phyloP scores from a whole-genome alignment of 2,888 invertebrate genomes.

The Liposcelis brunnea region DNA sequence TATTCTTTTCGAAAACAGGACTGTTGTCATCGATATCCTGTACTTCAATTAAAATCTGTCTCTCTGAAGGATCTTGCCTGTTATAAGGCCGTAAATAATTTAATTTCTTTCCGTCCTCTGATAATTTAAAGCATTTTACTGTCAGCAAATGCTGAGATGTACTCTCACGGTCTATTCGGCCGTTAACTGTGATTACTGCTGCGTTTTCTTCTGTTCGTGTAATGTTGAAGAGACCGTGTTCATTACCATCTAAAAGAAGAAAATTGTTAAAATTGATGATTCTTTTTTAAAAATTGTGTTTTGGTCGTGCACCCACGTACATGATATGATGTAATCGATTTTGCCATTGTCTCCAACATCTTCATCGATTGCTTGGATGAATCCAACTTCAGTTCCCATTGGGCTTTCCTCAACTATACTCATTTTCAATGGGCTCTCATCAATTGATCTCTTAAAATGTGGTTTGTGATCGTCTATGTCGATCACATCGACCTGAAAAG shows the following conservation, averaged over 20 bases:
- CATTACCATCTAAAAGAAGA: slow-evolving; percentile 42
- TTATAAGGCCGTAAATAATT: slow-evolving; percentile 15
- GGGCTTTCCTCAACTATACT: slow-evolving; percentile 47
- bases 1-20: slow-evolving; percentile 44
- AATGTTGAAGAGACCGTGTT: slow-evolving; percentile 41
- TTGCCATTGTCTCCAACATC: slow-evolving; percentile 58
- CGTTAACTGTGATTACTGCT: slow-evolving; percentile 40
- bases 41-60: slow-evolving; percentile 43
- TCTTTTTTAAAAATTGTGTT: too few relatives aligned
- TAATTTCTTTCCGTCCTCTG: slow-evolving; percentile 10
- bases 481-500: slow-evolving; percentile 35
- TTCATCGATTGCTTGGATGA: slow-evolving; percentile 51
- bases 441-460: slow-evolving; percentile 44
- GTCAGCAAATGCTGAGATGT: slow-evolving; percentile 40
- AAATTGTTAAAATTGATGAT: not conserved
- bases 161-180: slow-evolving; percentile 47
- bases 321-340: slow-evolving; percentile 54
- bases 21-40: slow-evolving; percentile 58
- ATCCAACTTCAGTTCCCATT: slow-evolving; percentile 46
- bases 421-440: slow-evolving; percentile 45
- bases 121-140: slow-evolving; percentile 47
- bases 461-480: slow-evolving; percentile 71
- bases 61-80: slow-evolving; percentile 48
- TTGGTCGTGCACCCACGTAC: slow-evolving; percentile 26
- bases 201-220: slow-evolving; percentile 44